Base-by-base conservation (phyloP, 2,888 invertebrate genomes). In the Eueremaeus valkanovi region DNA sequence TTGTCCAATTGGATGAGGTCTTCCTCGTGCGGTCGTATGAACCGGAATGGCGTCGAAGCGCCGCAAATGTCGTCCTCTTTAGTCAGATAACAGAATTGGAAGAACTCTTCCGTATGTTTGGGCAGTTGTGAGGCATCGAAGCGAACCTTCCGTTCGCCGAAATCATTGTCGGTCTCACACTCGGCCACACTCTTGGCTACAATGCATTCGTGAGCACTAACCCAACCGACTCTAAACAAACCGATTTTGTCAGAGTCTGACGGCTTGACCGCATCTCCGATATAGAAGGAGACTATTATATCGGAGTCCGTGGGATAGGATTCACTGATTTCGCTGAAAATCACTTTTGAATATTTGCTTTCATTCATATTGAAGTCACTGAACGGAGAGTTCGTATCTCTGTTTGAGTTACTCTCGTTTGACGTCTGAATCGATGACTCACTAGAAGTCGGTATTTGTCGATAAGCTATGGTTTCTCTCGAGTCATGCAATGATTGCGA, bases 41-140 rank as follows among this genome's bases (percentile, higher is more conserved):
- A 51, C 1, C 73, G 72, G 42, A 75, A 75, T 11, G 75, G 75
- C 9, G 73, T 63, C 27, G 72, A 73, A 8, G 45, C 58, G 51
- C 75, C 75, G 27, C 72, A 49, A 6, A 75, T 55, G 42, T 51
- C 73, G 31, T 74, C 40, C 16, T 40, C 58, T 16, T 2, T 5
- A n/a, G 45, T 58, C n/a, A 74, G 29, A 63, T 75, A 75, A 27
- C 61, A 58, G 40, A 75, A 75, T 55, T 75, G 75, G 33, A 36
- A 75, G 40, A 72, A 72, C 72, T 72, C 72, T 2, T 72, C 72
- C 16, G 11, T n/a, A 29, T 5, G 5, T n/a, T 72, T 49, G 40
- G 72, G 45, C 21, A 72, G 27, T 16, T 27, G 16, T 29, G 45
- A 24, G 9, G 72, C 42, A 5, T 3, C 6, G 33, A 72, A 72